phyloP scores from a whole-genome alignment of 2,888 invertebrate species.

The Tricholauxania praeusta region DNA sequence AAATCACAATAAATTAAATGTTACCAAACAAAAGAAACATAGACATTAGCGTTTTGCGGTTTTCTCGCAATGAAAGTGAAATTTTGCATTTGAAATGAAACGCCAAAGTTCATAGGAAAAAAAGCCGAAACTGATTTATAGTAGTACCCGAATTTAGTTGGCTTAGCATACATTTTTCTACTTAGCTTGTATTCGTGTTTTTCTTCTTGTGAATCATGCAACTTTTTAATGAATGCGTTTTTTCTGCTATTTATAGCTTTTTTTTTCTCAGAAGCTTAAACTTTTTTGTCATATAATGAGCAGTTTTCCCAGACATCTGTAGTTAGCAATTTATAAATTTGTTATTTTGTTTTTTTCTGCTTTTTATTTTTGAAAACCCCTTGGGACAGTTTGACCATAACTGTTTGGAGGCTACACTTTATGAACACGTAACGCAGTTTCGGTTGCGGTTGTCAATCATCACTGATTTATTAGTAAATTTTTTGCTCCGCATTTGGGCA shows the following conservation, averaged over 20 bases:
- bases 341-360: background rate
- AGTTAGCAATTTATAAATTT: background rate
- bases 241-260: background rate
- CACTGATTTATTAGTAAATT: slow-evolving; percentile 21
- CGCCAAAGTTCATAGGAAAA: background rate
- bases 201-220: background rate
- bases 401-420: background rate
- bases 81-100: slow-evolving; percentile 4
- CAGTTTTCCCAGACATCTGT: slow-evolving; percentile 17
- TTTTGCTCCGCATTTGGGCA: background rate
- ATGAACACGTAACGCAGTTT: slow-evolving; percentile 14
- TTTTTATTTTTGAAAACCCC: background rate
- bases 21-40: background rate
- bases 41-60: too few relatives aligned
- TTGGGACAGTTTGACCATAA: background rate
- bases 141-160: too few relatives aligned
- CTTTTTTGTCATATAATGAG: slow-evolving; percentile 4
- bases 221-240: background rate
- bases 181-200: background rate
- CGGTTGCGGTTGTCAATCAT: slow-evolving; percentile 25
- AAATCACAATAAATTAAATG: background rate
- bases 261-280: background rate
- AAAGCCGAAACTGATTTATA: background rate
- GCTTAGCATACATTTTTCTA: background rate
- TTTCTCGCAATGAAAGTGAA: background rate